Conservation (phyloP, 2,113 vertebrate genomes). For the Leuciscus idus region DNA sequence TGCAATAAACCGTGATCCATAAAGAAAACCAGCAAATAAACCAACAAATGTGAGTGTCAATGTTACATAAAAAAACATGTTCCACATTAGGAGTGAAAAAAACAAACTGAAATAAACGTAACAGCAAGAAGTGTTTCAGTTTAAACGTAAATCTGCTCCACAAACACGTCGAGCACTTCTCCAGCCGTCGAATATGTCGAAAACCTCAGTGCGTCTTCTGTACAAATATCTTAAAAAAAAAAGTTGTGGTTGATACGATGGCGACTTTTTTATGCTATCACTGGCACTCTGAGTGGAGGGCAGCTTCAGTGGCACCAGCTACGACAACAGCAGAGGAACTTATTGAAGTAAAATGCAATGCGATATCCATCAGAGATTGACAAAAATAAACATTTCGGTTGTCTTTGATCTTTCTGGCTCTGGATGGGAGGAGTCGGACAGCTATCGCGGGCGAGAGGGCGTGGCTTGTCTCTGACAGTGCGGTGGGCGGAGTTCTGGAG, state of each 20-base stretch:
- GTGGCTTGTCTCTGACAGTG: neutral
- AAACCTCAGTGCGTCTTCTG: neutral
- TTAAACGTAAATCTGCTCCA: constrained; percentile 43
- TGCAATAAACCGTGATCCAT: constrained; percentile 13
- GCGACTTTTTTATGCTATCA: neutral
- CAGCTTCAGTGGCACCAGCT: neutral
- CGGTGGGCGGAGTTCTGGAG: neutral
- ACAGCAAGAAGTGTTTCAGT: constrained; percentile 59
- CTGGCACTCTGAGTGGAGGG: neutral
- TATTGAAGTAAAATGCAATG: neutral
- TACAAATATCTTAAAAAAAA: constrained; percentile 35
- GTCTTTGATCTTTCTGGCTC: constrained; percentile 15
- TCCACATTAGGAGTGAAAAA: constrained; percentile 41
- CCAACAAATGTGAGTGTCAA: constrained; percentile 3
- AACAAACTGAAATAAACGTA: constrained; percentile 28
- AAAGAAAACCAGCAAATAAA: constrained; percentile 30
- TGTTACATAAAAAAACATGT: constrained; percentile 33
- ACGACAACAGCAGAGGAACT: neutral
- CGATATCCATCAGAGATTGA: neutral
- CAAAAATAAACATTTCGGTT: neutral
- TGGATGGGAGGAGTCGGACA: constrained; percentile 16
- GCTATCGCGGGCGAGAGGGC: neutral
- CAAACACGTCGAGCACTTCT: neutral
- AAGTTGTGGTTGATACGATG: constrained; percentile 29
- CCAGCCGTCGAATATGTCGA: neutral